Evolutionary conservation across 2,113 vertebrate species (phyloP).

Genomic region (Clupea harengus): DNA sequence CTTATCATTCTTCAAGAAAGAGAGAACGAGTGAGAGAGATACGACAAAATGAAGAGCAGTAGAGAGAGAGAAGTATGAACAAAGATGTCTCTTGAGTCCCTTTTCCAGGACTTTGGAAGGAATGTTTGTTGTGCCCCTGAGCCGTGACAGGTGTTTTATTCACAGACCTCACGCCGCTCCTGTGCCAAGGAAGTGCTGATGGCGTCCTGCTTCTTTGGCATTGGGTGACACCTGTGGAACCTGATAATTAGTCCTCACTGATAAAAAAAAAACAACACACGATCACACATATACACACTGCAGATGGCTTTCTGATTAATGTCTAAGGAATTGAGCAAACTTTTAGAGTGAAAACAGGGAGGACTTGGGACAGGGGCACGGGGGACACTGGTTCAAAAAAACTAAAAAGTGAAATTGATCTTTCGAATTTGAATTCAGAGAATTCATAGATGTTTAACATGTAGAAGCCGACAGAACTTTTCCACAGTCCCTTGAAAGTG

Average conservation of each 20-base stretch:
- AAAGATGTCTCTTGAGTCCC: not conserved
- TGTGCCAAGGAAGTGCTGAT: no score
- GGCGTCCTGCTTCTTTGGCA: not conserved
- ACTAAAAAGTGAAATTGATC: no score
- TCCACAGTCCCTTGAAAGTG: not conserved
- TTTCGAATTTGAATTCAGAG: no score
- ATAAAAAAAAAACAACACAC: constrained; percentile 1
- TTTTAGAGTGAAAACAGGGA: not conserved
- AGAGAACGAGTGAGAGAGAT: not conserved
- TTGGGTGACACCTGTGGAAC: not conserved
- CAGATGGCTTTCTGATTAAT: no score
- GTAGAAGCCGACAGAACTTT: not conserved
- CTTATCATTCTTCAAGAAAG: not conserved
- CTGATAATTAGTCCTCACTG: constrained; percentile 3
- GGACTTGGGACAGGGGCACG: not conserved
- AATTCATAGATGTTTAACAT: not conserved
- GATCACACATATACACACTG: not conserved
- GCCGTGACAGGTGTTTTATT: constrained; percentile 28
- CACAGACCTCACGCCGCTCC: not conserved
- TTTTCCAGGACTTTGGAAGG: not conserved
- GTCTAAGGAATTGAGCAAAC: not conserved
- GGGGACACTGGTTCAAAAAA: no score
- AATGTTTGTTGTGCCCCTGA: not conserved
- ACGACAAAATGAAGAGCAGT: not conserved
- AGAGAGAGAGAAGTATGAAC: not conserved